phyloP scores from a whole-genome alignment of 2,113 vertebrate species.

The Siniperca chuatsi region DNA sequence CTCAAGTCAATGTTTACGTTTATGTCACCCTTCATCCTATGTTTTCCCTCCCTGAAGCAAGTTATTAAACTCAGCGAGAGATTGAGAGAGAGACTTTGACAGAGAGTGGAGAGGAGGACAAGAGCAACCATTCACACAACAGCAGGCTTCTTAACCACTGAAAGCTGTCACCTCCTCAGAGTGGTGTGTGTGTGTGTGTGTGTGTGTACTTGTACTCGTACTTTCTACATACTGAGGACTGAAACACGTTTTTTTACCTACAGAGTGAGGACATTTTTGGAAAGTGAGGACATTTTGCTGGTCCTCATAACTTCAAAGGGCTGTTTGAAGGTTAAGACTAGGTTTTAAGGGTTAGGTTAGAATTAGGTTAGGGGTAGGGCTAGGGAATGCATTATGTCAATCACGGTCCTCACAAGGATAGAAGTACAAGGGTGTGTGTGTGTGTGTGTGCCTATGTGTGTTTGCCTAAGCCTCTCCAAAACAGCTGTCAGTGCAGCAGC shows the following conservation, averaged over 20 bases:
- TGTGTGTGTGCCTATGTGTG: neutral
- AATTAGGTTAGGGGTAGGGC: too few species aligned
- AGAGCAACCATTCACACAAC: conserved; percentile 69
- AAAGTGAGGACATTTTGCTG: too few species aligned
- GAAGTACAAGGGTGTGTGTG: too few species aligned
- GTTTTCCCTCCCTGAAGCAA: conserved; percentile 17
- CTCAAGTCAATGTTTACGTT: conserved; percentile 8
- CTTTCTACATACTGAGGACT: too few species aligned
- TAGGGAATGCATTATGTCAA: too few species aligned
- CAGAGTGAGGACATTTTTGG: too few species aligned
- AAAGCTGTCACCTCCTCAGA: conserved; percentile 59
- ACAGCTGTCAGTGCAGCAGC: conserved; percentile 65
- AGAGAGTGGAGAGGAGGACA: conserved; percentile 40
- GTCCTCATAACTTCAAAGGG: too few species aligned
- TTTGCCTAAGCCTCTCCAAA: conserved; percentile 45
- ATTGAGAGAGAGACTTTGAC: conserved; percentile 28
- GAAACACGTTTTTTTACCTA: too few species aligned
- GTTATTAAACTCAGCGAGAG: conserved; percentile 55
- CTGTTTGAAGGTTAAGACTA: too few species aligned
- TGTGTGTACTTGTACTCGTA: neutral
- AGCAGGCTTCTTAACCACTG: conserved; percentile 56
- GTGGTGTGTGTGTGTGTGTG: conserved; percentile 32
- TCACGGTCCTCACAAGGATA: too few species aligned
- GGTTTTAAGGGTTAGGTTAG: too few species aligned
- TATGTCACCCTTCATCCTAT: neutral